Evolutionary conservation across 2,113 vertebrate genomes (phyloP).

Genomic region (Pantherophis guttatus): DNA sequence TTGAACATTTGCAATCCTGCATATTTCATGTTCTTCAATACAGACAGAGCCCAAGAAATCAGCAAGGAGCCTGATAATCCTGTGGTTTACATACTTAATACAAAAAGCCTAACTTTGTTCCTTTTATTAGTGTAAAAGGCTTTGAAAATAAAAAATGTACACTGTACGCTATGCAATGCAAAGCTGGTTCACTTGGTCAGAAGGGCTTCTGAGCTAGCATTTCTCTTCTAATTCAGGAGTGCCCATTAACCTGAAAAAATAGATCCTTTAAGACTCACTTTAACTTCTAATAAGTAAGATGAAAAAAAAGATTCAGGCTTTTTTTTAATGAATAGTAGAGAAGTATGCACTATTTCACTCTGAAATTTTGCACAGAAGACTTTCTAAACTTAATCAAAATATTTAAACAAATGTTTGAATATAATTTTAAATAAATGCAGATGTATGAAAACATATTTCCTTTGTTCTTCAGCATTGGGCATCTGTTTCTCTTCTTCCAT

Average conservation of each 20-base stretch:
- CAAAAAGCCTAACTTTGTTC: not conserved
- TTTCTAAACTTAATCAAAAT: not conserved
- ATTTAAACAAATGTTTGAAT: not conserved
- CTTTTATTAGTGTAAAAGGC: not conserved
- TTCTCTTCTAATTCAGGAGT: not conserved
- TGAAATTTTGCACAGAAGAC: not conserved
- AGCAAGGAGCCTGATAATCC: not conserved
- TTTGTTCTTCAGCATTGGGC: not conserved
- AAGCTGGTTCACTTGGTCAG: not conserved
- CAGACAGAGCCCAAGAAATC: not conserved
- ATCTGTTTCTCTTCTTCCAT: not conserved
- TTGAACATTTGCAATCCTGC: not conserved
- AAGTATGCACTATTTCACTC: not conserved
- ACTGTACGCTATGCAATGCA: not conserved
- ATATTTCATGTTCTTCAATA: not conserved
- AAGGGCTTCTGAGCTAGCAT: not conserved
- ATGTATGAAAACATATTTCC: not conserved
- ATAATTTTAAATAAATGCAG: not conserved
- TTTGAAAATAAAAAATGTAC: not conserved
- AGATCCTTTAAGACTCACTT: not conserved
- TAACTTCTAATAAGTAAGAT: not conserved
- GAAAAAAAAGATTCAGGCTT: not conserved
- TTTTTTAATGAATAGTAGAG: not conserved
- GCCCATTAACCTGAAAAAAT: not conserved
- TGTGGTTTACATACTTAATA: not conserved